Base-by-base conservation (phyloP, 2,888 invertebrate genomes). In the Drosophila maculinotata region DNA sequence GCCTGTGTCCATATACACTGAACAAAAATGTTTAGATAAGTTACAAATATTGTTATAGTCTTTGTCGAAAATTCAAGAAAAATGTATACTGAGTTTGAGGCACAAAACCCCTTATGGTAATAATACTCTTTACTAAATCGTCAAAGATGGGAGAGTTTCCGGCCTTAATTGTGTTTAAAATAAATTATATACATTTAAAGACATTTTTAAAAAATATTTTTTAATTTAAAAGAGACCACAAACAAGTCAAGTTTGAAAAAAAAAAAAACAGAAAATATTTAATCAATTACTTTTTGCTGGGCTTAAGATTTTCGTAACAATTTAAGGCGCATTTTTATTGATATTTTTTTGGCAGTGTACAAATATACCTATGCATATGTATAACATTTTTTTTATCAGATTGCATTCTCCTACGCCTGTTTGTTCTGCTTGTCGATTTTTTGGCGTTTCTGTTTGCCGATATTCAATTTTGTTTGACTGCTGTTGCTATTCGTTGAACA, bases 391-490 rank as follows among this genome's bases (percentile, higher is more conserved):
- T 35, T 36, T 41, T 44, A 41, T 35, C 42, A 31, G 44, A 31
- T 38, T 15, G 17, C 25, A 36, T 63, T 63, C 45, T 26, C 26
- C 23, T 30, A 26, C 49, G 39, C 12, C 38, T 35, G 17, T 41
- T 56, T 58, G 68, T 54, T 23, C 17, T 56, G 36, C 42, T 51
- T 65, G 68, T 68, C 60, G 65, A 67, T 78, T 74, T 85, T 82
- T 87, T 65, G 62, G 49, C 63, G 53, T 53, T 80, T 77, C 67
- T 67, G 69, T 65, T 81, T 77, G 77, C 75, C 82, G 76, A 89
- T 89, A 88, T 89, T 89, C 89, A 89, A 89, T 89, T 89, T 89
- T 79, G 80, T 79, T 86, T 89, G 89, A 89, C 85, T 89, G 85
- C 70, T 70, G 74, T 76, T 76, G 81, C 74, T 15, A 10, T 41